Conservation (phyloP, 2,113 vertebrate species). For the Cheirogaleus medius region DNA sequence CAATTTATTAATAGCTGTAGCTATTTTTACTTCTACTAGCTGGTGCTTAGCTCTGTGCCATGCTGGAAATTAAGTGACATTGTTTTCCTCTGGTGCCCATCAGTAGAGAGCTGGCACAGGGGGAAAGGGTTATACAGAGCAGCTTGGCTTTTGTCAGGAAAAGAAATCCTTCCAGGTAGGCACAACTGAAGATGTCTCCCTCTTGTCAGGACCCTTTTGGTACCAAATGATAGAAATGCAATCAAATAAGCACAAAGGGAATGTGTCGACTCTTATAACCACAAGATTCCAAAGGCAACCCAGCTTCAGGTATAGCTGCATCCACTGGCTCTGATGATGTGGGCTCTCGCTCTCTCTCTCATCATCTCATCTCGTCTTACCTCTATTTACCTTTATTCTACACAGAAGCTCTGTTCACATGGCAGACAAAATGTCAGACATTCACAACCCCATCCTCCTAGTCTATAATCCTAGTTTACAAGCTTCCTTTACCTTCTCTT, state of each 20-base stretch:
- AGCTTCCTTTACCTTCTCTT: neutral
- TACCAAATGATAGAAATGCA: neutral
- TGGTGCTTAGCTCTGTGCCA: neutral
- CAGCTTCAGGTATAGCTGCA: neutral
- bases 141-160: neutral
- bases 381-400: neutral
- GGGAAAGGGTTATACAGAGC: neutral
- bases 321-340: neutral
- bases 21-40: neutral
- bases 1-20: slow-evolving; percentile 47
- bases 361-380: neutral
- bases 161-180: neutral
- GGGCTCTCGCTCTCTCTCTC: neutral
- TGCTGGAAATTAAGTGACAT: neutral
- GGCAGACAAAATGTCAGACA: neutral
- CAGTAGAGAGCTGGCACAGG: neutral
- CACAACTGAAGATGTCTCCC: neutral
- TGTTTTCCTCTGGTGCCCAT: neutral
- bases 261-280: neutral
- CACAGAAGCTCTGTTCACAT: neutral
- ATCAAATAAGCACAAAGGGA: neutral
- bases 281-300: neutral
- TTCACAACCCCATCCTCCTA: too few species aligned
- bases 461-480: neutral
- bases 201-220: neutral